Percentiles rank a stretch among this genome's conserved stretches.
Evolutionary conservation across 1,140 invertebrate species (phyloP).

Genomic region (Brachystomella parvula): DNA sequence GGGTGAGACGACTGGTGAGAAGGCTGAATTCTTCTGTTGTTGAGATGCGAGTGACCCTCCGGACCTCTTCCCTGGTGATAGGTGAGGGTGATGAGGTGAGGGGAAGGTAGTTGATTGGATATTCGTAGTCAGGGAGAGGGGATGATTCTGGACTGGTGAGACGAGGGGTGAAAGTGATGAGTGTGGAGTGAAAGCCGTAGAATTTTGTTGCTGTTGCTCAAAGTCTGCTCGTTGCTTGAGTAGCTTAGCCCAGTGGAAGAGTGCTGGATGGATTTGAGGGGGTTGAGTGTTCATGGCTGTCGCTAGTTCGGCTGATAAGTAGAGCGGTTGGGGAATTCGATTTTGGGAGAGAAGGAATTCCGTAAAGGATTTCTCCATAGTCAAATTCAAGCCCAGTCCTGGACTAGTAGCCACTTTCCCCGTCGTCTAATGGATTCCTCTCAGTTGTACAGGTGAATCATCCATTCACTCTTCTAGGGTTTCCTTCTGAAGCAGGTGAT

Average conservation of each 20-base stretch:
- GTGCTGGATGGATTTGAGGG: conserved; percentile 26
- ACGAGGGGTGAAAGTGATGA: neutral
- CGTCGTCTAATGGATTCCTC: neutral
- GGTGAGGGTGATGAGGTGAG: neutral
- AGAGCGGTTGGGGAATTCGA: conserved; percentile 8
- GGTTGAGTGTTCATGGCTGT: conserved; percentile 7
- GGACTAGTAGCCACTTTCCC: neutral
- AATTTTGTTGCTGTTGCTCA: neutral
- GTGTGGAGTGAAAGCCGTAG: neutral
- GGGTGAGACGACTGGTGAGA: conserved; percentile 29
- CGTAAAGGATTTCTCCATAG: conserved; percentile 26
- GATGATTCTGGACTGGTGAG: neutral
- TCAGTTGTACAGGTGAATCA: conserved; percentile 17
- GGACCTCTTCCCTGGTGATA: conserved; percentile 7
- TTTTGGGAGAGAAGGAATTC: conserved; percentile 20
- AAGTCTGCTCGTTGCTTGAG: conserved; percentile 19
- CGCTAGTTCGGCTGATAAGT: conserved; percentile 26
- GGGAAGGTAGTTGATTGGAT: neutral
- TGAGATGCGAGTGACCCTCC: conserved; percentile 24
- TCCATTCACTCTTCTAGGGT: conserved; percentile 1
- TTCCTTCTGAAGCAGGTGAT: conserved; percentile 9
- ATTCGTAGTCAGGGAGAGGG: neutral
- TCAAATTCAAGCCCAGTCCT: neutral
- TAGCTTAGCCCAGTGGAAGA: conserved; percentile 35
- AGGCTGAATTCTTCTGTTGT: conserved; percentile 24